Percentiles rank a stretch among this genome's conserved stretches.
phyloP scores from a whole-genome alignment of 2,113 vertebrate species.

The Sinocyclocheilus anshuiensis region DNA sequence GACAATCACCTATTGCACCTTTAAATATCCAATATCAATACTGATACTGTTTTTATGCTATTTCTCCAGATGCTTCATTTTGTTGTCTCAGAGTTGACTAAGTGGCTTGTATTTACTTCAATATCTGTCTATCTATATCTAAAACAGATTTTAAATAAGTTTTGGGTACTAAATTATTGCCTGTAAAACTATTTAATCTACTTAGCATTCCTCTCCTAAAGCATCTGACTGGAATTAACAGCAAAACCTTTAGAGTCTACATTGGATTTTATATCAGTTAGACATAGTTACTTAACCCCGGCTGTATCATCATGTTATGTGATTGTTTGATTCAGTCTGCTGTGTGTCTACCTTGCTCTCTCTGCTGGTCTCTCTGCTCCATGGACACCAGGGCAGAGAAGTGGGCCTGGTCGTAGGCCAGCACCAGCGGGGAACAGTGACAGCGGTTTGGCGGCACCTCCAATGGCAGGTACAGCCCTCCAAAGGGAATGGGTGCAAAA shows the following conservation, averaged over 20 bases:
- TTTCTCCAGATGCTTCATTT: not conserved
- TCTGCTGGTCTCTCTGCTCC: constrained; percentile 97
- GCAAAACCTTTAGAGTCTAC: not conserved
- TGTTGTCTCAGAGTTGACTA: not conserved
- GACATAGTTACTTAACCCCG: not conserved
- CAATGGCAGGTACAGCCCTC: constrained; percentile 94
- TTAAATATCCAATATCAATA: too few relatives aligned
- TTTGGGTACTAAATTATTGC: not conserved
- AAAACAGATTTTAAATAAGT: not conserved
- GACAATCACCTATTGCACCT: too few relatives aligned
- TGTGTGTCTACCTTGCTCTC: constrained; percentile 88
- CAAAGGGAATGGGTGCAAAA: constrained; percentile 95
- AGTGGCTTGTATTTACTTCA: not conserved
- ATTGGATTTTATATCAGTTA: not conserved
- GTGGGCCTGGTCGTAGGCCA: constrained; percentile 98
- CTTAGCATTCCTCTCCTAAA: not conserved
- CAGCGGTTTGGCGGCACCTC: constrained; percentile 97
- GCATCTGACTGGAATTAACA: not conserved
- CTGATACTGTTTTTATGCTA: not conserved
- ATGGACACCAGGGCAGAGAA: constrained; percentile 98
- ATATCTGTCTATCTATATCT: not conserved
- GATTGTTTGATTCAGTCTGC: constrained; percentile 9
- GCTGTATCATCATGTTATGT: not conserved
- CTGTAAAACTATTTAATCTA: not conserved
- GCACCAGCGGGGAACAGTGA: constrained; percentile 95